phyloP scores from a whole-genome alignment of 1,140 invertebrate species.

The Brachionus paranguensis region DNA sequence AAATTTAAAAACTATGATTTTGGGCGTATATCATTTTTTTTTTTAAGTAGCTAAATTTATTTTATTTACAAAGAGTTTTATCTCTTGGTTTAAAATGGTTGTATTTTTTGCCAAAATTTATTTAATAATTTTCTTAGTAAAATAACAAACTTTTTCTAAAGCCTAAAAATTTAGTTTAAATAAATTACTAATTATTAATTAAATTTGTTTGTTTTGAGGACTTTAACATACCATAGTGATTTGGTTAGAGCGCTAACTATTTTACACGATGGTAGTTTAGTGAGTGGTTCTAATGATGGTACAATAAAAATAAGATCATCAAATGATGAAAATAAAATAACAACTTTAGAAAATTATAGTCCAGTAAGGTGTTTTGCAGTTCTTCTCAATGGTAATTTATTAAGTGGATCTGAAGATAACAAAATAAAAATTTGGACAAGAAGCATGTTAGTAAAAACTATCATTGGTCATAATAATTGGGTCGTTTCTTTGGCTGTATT shows the following conservation, averaged over 20 bases:
- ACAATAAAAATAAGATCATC: not conserved
- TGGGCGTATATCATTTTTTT: too few species aligned
- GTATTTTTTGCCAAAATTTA: too few species aligned
- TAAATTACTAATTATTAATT: too few species aligned
- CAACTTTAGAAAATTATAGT: not conserved
- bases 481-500: constrained; percentile 52
- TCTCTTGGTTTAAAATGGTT: too few species aligned
- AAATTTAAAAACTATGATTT: too few species aligned
- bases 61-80: too few species aligned
- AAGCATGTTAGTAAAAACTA: constrained; percentile 67
- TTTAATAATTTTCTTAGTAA: too few species aligned
- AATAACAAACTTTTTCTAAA: too few species aligned
- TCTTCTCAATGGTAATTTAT: not conserved
- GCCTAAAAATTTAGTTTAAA: too few species aligned
- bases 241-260: constrained; percentile 66
- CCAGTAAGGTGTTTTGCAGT: not conserved
- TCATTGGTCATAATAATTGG: not conserved
- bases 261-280: not conserved
- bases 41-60: too few species aligned
- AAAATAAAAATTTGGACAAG: not conserved
- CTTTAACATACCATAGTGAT: constrained; percentile 93
- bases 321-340: not conserved
- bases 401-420: not conserved
- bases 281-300: not conserved
- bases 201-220: not conserved